These are phyloP conservation scores for Engystomops pustulosus DNA, from an alignment of 2,113 vertebrate species.

Conservation along the genomic window DNA sequence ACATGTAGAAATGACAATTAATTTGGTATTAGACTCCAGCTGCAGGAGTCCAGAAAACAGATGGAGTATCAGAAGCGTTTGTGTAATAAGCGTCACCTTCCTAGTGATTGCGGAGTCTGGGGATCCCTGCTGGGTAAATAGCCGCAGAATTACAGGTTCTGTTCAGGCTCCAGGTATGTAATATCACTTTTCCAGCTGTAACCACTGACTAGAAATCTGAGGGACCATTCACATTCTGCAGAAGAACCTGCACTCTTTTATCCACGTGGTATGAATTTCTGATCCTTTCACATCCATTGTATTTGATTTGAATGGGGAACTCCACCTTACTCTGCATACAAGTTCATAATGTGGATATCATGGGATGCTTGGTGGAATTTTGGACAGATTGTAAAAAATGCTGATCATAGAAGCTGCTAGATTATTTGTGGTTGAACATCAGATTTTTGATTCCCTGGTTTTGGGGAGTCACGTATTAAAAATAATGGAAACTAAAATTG, in stretches of 20 bases:
- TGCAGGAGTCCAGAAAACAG: conserved; percentile 1
- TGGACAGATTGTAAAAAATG: neutral
- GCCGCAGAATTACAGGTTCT: neutral
- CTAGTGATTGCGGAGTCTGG: neutral
- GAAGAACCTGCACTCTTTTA: neutral
- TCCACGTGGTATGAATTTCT: neutral
- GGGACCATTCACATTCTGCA: neutral
- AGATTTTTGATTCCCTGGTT: neutral
- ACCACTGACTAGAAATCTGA: neutral
- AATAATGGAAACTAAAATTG: neutral
- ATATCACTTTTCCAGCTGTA: neutral
- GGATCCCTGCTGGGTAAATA: conserved; percentile 4
- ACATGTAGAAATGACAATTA: conserved; percentile 5
- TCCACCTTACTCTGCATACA: neutral
- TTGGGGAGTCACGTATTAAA: neutral
- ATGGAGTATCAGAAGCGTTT: neutral
- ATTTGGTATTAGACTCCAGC: neutral
- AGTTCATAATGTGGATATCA: neutral
- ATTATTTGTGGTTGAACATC: too few relatives aligned
- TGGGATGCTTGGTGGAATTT: neutral
- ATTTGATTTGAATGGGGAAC: neutral
- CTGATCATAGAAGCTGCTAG: neutral
- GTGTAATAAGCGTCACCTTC: neutral
- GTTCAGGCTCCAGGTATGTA: neutral
- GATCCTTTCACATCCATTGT: neutral